Conservation (phyloP, 2,888 invertebrate species). For the Cephus sareptanus region DNA sequence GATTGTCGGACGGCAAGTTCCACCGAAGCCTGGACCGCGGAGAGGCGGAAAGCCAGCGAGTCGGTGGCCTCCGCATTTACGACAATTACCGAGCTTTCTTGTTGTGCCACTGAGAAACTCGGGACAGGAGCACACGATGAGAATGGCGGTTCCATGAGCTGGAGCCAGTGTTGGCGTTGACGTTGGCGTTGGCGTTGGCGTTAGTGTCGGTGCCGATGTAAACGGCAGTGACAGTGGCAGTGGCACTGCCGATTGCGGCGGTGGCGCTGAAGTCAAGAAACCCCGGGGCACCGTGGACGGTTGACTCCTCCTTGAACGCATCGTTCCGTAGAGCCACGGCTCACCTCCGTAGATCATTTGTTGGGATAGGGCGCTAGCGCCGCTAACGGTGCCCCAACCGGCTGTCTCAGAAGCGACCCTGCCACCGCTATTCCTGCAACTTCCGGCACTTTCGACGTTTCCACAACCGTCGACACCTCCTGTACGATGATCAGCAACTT, state of each 20-base stretch:
- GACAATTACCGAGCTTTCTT: constrained; percentile 82
- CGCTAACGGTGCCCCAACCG: constrained; percentile 68
- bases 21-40: constrained; percentile 67
- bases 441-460: constrained; percentile 46
- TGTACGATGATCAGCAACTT: constrained; percentile 38
- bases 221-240: constrained; percentile 49
- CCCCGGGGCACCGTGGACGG: constrained; percentile 65
- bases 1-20: constrained; percentile 67
- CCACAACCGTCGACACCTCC: constrained; percentile 43
- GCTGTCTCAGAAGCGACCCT: constrained; percentile 63
- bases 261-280: constrained; percentile 67
- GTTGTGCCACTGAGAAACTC: constrained; percentile 83
- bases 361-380: constrained; percentile 79
- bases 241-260: constrained; percentile 52
- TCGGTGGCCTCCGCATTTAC: constrained; percentile 86
- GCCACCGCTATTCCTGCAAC: constrained; percentile 58
- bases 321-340: constrained; percentile 87
- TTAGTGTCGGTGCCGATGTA: constrained; percentile 46
- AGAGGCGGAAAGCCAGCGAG: constrained; percentile 74
- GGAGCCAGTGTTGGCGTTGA: constrained; percentile 70
- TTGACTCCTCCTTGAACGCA: constrained; percentile 65
- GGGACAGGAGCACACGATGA: constrained; percentile 84
- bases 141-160: constrained; percentile 72
- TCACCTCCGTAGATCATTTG: constrained; percentile 85
- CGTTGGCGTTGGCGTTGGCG: constrained; percentile 65